Percentiles rank a stretch among this genome's conserved stretches.
These are phyloP conservation scores for Cantharis flavilabris DNA, from an alignment of 2,888 invertebrate species.

Conservation along the genomic window DNA sequence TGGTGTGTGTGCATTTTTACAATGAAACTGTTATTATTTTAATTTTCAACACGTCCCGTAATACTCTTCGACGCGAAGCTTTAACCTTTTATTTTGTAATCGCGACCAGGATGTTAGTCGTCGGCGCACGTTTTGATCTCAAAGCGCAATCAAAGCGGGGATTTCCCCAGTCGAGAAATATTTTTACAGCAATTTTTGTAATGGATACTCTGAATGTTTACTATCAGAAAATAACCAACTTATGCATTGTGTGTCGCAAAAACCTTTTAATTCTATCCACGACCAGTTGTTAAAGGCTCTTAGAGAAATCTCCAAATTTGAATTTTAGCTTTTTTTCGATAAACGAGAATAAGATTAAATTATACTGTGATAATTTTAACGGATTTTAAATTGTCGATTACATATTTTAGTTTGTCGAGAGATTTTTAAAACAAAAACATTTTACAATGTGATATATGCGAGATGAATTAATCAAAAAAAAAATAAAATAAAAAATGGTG, in stretches of 20 bases:
- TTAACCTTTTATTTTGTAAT: slow-evolving; percentile 15
- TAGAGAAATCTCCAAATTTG: slow-evolving; percentile 11
- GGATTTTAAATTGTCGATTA: not conserved
- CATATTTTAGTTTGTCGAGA: not conserved
- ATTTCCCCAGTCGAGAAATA: slow-evolving; percentile 39
- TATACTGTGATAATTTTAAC: slow-evolving; percentile 22
- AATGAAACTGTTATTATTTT: slow-evolving; percentile 16
- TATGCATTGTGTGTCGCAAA: slow-evolving; percentile 35
- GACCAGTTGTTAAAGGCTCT: slow-evolving; percentile 17
- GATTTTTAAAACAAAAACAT: not conserved
- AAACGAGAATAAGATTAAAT: not conserved
- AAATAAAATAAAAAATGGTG: not conserved
- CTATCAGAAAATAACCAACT: slow-evolving; percentile 27
- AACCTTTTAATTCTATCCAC: slow-evolving; percentile 27
- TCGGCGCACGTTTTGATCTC: slow-evolving; percentile 29
- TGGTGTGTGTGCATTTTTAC: slow-evolving; percentile 15
- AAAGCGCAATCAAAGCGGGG: slow-evolving; percentile 31
- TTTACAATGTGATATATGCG: not conserved
- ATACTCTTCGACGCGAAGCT: slow-evolving; percentile 18
- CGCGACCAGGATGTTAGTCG: slow-evolving; percentile 16
- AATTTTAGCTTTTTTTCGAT: not conserved
- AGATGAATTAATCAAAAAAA: not conserved
- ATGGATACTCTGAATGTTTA: slow-evolving; percentile 37
- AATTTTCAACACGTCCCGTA: slow-evolving; percentile 11
- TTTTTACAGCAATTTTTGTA: slow-evolving; percentile 51